These are phyloP conservation scores for Catotricha subobsoleta DNA, from an alignment of 2,888 invertebrate genomes.

Conservation along the genomic window DNA sequence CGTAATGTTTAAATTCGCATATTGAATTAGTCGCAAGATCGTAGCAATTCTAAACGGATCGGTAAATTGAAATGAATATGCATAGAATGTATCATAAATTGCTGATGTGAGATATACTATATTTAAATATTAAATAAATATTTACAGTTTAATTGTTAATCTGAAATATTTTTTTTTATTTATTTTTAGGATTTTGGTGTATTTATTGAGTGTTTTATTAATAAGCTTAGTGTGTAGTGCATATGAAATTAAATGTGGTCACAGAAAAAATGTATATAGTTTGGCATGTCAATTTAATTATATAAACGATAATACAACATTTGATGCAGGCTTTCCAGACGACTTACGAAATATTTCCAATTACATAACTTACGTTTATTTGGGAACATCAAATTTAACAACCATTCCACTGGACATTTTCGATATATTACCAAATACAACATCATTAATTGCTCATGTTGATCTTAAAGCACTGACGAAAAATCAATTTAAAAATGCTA, in stretches of 20 bases:
- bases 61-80: too few species aligned
- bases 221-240: neutral
- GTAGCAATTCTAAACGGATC: too few species aligned
- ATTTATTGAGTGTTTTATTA: neutral
- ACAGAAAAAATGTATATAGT: neutral
- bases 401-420: neutral
- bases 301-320: neutral
- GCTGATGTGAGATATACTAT: too few species aligned
- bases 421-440: neutral
- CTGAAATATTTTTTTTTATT: too few species aligned
- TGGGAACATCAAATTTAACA: slow-evolving; percentile 2
- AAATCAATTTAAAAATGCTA: neutral
- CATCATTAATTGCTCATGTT: neutral
- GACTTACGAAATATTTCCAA: neutral
- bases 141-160: too few species aligned
- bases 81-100: too few species aligned
- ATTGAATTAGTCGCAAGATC: too few species aligned
- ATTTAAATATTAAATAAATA: too few species aligned
- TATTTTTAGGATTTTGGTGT: too few species aligned
- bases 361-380: neutral
- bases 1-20: too few species aligned
- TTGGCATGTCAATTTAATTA: neutral
- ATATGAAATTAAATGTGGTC: neutral
- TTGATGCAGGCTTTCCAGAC: neutral
- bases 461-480: neutral